Evolutionary conservation across 2,888 invertebrate genomes (phyloP), one percentile per base, ranked within the genome.

Genomic region (Oscheius sp.): DNA sequence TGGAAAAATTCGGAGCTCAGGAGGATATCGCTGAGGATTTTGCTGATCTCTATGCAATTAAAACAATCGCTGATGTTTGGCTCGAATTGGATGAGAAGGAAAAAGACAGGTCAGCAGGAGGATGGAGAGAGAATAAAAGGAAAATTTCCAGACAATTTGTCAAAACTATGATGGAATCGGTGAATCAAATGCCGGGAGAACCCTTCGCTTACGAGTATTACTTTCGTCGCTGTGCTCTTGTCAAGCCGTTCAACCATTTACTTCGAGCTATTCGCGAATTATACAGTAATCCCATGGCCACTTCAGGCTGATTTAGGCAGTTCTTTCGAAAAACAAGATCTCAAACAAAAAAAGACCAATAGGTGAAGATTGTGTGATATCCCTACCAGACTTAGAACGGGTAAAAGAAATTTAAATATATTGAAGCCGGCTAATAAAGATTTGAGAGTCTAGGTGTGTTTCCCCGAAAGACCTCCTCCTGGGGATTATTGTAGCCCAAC

Each of bases 131-230:
- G 34, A 8, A 37, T 12, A 37, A 42, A 12, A 12, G 15, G 3
- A 20, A n/a, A 3, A 34, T 42, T 65, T 69, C 39, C 39, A 73
- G 70, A 17, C 78, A 78, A 52, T 78, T 61, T 63, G 69, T 78
- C 34, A 78, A 78, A 67, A 78, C 78, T 4, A 65, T 72, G 63
- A 78, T 78, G 78, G 73, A 76, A 48, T 70, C 72, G 23, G 74
- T 74, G 25, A 71, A 71, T n/a, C 70, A 71, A 23, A 70, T 66
- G 55, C 69, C 65, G 1, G 70, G 69, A 37, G 78, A 78, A 46
- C 75, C 78, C 2, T 75, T 74, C 42, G 78, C 73, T 33, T 76
- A 76, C 45, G 78, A 78, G 63, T 78, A 78, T 39, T 74, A 72
- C 46, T 78, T 78, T 70, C 78, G 78, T 20, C 74, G 78, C 1